Evolutionary conservation across 2,113 vertebrate genomes (phyloP).

Genomic region (Leucosticte australis): DNA sequence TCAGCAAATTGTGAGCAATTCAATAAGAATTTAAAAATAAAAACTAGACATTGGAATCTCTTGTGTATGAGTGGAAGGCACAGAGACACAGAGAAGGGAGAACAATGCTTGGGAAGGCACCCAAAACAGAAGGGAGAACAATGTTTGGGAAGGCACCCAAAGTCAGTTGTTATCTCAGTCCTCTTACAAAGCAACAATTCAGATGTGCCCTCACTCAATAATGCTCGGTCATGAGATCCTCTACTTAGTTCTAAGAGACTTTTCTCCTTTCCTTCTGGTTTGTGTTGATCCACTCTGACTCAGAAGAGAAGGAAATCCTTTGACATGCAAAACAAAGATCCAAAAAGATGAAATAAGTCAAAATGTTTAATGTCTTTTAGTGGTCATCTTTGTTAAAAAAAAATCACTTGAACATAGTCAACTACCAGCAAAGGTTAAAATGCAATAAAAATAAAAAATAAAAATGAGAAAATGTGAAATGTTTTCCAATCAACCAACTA

Average conservation of each 20-base stretch:
- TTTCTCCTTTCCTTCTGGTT: neutral
- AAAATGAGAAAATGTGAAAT: neutral
- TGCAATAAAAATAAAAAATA: no score
- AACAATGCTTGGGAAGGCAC: neutral
- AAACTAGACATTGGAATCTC: neutral
- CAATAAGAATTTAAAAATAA: conserved; percentile 2
- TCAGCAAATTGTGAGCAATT: neutral
- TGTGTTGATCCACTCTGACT: neutral
- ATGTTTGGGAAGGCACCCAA: neutral
- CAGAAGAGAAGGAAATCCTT: neutral
- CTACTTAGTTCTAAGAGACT: neutral
- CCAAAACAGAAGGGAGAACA: neutral
- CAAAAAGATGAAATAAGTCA: neutral
- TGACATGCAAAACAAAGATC: neutral
- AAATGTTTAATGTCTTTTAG: neutral
- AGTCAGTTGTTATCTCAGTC: neutral
- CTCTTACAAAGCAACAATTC: neutral
- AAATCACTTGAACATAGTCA: neutral
- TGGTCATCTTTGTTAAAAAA: neutral
- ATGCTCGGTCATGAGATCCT: neutral
- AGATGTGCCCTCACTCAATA: neutral
- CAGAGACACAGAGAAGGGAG: neutral
- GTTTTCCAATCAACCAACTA: neutral
- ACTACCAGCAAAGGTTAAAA: neutral
- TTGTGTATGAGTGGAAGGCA: neutral